Evolutionary conservation across 2,113 vertebrate genomes (phyloP), one percentile per base, ranked within the genome.

Genomic region (Heliornis fulica): DNA sequence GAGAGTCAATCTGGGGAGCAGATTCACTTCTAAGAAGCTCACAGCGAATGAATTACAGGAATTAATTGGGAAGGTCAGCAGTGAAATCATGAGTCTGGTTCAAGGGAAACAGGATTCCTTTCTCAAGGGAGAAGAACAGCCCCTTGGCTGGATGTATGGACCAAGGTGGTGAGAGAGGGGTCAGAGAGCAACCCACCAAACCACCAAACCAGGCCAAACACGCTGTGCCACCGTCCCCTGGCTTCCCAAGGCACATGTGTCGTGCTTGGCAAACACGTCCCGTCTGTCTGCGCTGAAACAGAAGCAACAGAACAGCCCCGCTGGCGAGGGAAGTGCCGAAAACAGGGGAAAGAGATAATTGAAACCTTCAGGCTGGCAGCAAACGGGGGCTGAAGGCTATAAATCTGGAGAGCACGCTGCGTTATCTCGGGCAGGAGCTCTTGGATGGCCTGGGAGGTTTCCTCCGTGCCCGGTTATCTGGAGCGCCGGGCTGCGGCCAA

Each of bases 331-430:
- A 92, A 93, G 94, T 68, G 82, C 92, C 92, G 69, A 85, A 75
- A 38, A 80, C 65, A 38, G 11, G 23, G 57, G 21, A 23, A n/a
- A n/a, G n/a, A 92, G 89, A 96, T 87, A 97, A 96, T 95, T 57
- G 92, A 87, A 95, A 94, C 80, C 88, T 96, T 94, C 93, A 97
- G 96, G 66, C 90, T 87, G 94, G 87, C 91, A 87, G 86, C 17
- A n/a, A 92, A 45, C 13, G 72, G 72, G 87, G 85, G 87, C 76
- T 81, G 66, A 83, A 91, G 89, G 94, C 87, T 63, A 92, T 93
- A 93, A 96, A 94, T 96, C 93, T 90, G 77, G 79, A 94, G 32
- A 80, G 71, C 81, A 6, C 19, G 0, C 81, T 23, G 78, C 13
- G 40, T 92, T 95, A 95, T 96, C 87, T 94, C 7, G 1, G 66